Base-by-base conservation (phyloP, 2,113 vertebrate species). In the Ondatra zibethicus region DNA sequence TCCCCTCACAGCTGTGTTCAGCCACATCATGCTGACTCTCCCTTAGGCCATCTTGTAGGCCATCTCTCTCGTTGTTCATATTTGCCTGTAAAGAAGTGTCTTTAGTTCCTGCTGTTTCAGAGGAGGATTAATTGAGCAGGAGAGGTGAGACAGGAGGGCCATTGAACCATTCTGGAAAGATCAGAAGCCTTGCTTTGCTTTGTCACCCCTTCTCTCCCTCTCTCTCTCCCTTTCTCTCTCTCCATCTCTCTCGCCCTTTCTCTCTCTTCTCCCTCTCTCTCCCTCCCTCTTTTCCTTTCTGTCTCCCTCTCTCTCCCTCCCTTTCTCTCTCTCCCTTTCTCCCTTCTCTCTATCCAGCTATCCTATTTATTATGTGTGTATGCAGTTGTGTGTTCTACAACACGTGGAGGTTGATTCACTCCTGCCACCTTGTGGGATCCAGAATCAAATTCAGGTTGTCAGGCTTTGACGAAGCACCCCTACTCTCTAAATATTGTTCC, bases 251-350 rank as follows among this genome's bases (percentile, higher is more conserved):
- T 3, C 27, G 31, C n/a, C n/a, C n/a, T n/a, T n/a, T n/a, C n/a
- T n/a, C n/a, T n/a, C n/a, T n/a, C n/a, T n/a, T 77, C 45, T 17
- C 33, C 52, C 76, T 9, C 31, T 76, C 76, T 31, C 7, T 76
- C 31, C 17, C 9, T 52, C 7, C 21, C 4, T 33, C 42, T 8
- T 13, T n/a, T 12, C 42, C 42, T 29, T 17, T 12, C 11, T 29
- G 27, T 47, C 2, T 6, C 27, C 29, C 31, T 33, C 11, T 0
- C 3, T 23, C 50, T n/a, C 19, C 19, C 76, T 3, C 2, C 31
- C 27, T 16, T 6, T 19, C 14, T 7, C 17, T 33, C 27, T 19
- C 2, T 8, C 72, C 29, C 13, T 7, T 7, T 75, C 73, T 12
- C 42, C 12, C 12, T 27, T 75, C 73, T 12, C 25, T 45, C 75